phyloP scores from a whole-genome alignment of 2,113 vertebrate genomes.

The Cyanoderma ruficeps region DNA sequence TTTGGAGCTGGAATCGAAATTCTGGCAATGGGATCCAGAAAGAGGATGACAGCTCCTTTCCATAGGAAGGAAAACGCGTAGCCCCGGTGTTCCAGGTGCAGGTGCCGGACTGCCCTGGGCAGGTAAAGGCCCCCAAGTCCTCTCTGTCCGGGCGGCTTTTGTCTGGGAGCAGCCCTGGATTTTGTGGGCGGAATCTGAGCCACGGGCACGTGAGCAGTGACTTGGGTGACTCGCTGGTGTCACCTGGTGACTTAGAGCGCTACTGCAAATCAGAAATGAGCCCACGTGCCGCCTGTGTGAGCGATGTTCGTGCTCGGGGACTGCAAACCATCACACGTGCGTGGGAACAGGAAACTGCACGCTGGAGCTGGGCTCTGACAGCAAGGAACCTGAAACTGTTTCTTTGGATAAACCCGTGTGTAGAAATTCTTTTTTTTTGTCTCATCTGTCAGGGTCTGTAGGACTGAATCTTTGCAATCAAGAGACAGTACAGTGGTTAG shows the following conservation, averaged over 20 bases:
- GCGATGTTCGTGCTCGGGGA: accelerated
- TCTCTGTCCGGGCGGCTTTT: neutral
- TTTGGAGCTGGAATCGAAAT: neutral
- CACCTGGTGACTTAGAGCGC: neutral
- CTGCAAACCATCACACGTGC: neutral
- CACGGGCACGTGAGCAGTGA: neutral
- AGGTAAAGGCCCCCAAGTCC: neutral
- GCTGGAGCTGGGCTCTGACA: neutral
- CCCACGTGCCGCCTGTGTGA: accelerated
- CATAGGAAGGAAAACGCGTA: accelerated
- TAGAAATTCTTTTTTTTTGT: neutral
- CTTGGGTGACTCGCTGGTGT: accelerated
- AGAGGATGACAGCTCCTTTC: neutral
- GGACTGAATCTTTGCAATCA: neutral
- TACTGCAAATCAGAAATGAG: neutral
- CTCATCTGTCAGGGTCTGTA: neutral
- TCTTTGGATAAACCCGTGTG: neutral
- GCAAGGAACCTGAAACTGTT: neutral
- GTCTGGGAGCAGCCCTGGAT: neutral
- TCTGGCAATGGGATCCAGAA: neutral
- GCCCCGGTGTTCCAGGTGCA: neutral
- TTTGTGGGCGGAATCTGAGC: neutral
- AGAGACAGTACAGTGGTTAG: neutral
- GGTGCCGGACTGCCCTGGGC: neutral
- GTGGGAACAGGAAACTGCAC: neutral